Evolutionary conservation across 1,140 invertebrate genomes (phyloP).

Genomic region (Mactra quadrangularis): DNA sequence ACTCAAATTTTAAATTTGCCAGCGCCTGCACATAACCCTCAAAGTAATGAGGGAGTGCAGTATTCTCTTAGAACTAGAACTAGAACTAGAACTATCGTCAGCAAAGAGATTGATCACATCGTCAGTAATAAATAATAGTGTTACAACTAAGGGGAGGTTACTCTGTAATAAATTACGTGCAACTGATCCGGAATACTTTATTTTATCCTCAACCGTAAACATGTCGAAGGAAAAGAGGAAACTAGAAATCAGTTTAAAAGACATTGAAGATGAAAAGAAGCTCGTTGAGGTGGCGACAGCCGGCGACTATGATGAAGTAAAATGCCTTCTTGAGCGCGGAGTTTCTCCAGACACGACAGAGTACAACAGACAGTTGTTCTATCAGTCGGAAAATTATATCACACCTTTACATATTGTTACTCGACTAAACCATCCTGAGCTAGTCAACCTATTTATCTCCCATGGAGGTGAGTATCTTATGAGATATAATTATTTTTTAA

Average conservation of each 20-base stretch:
- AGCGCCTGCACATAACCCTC: too few species aligned
- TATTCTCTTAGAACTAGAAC: too few species aligned
- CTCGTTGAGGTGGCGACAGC: slow-evolving; percentile 67
- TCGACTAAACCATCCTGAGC: slow-evolving; percentile 56
- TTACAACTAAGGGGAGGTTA: too few species aligned
- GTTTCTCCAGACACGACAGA: slow-evolving; percentile 79
- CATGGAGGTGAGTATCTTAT: slow-evolving; percentile 69
- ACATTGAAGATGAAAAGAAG: slow-evolving; percentile 66
- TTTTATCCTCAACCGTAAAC: too few species aligned
- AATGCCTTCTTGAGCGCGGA: slow-evolving; percentile 69
- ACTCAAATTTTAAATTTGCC: too few species aligned
- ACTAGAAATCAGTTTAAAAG: slow-evolving; percentile 55
- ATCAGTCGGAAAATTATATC: slow-evolving; percentile 81
- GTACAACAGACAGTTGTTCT: slow-evolving; percentile 80
- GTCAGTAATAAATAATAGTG: too few species aligned
- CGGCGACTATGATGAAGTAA: slow-evolving; percentile 62
- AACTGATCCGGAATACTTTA: too few species aligned
- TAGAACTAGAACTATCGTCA: too few species aligned
- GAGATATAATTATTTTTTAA: too few species aligned
- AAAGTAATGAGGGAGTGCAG: too few species aligned
- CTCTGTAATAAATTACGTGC: too few species aligned
- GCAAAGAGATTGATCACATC: too few species aligned
- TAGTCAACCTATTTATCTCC: slow-evolving; percentile 72
- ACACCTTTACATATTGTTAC: slow-evolving; percentile 78
- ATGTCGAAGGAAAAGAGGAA: not conserved